Evolutionary conservation across 2,113 vertebrate genomes (phyloP).

Genomic region (Sporophila hypoxantha): DNA sequence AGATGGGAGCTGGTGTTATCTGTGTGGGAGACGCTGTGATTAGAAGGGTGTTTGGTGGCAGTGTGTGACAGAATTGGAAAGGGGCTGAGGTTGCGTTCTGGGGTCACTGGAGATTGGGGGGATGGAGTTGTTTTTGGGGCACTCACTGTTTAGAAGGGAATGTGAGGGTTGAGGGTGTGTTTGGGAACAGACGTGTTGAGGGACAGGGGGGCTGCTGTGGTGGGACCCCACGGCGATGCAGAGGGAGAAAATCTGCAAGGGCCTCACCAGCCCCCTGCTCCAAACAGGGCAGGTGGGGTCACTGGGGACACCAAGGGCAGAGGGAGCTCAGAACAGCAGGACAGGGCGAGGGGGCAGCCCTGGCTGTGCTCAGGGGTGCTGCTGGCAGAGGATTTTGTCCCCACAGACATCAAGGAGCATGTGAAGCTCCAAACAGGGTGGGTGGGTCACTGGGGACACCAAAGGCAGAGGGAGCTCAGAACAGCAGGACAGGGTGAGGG

Average conservation of each 20-base stretch:
- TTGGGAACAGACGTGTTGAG: too few relatives aligned
- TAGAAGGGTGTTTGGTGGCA: too few relatives aligned
- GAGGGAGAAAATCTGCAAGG: too few relatives aligned
- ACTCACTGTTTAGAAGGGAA: not conserved
- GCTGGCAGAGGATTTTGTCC: not conserved
- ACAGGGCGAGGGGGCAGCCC: rapidly evolving
- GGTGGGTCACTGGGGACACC: not conserved
- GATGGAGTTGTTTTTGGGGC: not conserved
- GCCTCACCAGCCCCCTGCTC: not conserved
- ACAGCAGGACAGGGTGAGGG: rapidly evolving
- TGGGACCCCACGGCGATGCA: not conserved
- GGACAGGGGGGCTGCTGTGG: too few relatives aligned
- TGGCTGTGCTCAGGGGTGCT: rapidly evolving
- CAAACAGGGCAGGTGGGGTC: not conserved
- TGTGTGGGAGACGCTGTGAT: too few relatives aligned
- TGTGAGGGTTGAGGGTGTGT: not conserved
- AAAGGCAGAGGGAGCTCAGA: not conserved
- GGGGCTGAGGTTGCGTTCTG: too few relatives aligned
- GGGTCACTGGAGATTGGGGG: not conserved
- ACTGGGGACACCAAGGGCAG: not conserved
- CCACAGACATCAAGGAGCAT: conserved; percentile 42
- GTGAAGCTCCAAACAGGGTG: conserved; percentile 71
- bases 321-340: not conserved
- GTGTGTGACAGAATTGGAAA: not conserved
- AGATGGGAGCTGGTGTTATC: too few relatives aligned